Evolutionary conservation across 1,140 invertebrate genomes (phyloP), one percentile per base, ranked within the genome.

Genomic region (Diorhabda carinulata): DNA sequence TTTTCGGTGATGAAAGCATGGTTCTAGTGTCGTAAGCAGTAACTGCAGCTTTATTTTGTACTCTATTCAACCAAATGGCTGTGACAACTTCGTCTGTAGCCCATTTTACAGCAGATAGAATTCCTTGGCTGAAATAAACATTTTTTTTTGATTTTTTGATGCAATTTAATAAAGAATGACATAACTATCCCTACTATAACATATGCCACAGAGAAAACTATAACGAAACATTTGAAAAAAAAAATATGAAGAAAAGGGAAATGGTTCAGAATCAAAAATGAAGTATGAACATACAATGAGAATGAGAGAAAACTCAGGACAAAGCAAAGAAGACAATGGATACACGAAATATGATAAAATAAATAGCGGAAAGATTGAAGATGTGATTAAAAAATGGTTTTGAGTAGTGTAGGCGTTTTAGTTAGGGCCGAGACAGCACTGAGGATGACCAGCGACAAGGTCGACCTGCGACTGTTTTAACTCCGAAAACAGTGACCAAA

Each of bases 51-150:
- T 77, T 77, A 79, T 94, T 97, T 82, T 97, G 95, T 57, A 91
- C 86, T 71, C 95, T 85, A 76, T 95, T 95, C 81, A 95, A 86
- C 93, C 95, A 97, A 40, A 90, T 86, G 2, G 92, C 88, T 6
- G 89, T 82, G 5, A 95, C 76, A 44, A 89, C 84, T 9, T 86
- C 81, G 52, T 90, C 86, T 59, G 89, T 89, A 6, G 89, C 87
- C 91, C 96, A 98, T 43, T 86, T 81, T 0, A 96, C 92, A 64
- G 89, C 81, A 3, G 87, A 86, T 68, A 92, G 82, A 75, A 93
- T 90, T 74, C 89, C 84, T 70, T 92, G 87, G 5, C 83, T 85
- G 71, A 69, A 78, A 71, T 61, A 25, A 1, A 25, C 25, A 25
- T 25, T 25, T 25, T 25, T 25, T 25, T 25, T 25, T 25, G 25